Base-by-base conservation (phyloP, 2,888 invertebrate species). In the Mesoligia furuncula region DNA sequence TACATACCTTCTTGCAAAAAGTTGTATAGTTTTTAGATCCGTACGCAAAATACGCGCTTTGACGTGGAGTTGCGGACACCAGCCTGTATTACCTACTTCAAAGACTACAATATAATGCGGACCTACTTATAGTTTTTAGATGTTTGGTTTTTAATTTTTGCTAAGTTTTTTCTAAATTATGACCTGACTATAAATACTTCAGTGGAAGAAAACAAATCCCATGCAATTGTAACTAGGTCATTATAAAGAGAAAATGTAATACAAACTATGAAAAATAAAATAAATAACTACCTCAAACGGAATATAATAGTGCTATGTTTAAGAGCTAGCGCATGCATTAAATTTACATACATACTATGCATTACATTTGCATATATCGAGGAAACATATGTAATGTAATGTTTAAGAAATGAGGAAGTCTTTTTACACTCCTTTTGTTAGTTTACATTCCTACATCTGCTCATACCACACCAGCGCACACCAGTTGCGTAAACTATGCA, bases 261-360 rank as follows among this genome's bases (percentile, higher is more conserved):
- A 6, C 6, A 45, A 7, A 66, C 6, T n/a, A 9, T n/a, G 20
- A 27, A 20, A 48, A n/a, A n/a, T 9, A 27, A 27, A n/a, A 6
- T 27, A 42, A 27, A 45, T 8, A 31, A 24, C 20, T 20, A 67
- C 2, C 11, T 7, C 27, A 27, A 27, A 67, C 45, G 2, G 7
- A 27, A 20, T 13, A 0, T 66, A 42, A 6, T 17, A 42, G 11
- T 27, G 11, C n/a, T 9, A 39, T 15, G 24, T 39, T 15, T n/a
- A n/a, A n/a, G 9, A 42, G 42, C 6, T 42, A 20, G 27, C 2
- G 0, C 0, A n/a, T n/a, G n/a, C n/a, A n/a, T n/a, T n/a, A n/a
- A n/a, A n/a, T n/a, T n/a, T n/a, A n/a, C n/a, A n/a, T n/a, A n/a
- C n/a, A n/a, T n/a, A n/a, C n/a, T n/a, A n/a, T n/a, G n/a, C n/a